phyloP scores from a whole-genome alignment of 1,140 invertebrate species.

The Mizuhopecten yessoensis region DNA sequence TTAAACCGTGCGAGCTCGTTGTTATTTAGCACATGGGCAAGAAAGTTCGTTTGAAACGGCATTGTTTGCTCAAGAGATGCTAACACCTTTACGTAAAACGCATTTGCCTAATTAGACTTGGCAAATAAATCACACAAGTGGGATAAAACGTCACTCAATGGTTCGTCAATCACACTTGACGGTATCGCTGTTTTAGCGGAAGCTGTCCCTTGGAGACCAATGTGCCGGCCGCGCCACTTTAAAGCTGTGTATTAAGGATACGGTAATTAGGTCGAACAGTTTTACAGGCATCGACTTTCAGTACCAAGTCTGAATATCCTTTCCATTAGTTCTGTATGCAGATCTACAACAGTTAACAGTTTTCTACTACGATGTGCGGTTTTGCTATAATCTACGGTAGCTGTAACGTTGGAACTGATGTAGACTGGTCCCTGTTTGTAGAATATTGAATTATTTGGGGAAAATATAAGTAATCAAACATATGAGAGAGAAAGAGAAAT shows the following conservation, averaged over 20 bases:
- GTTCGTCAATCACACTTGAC: background rate
- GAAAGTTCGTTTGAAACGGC: background rate
- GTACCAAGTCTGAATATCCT: background rate
- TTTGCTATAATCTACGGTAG: too few species aligned
- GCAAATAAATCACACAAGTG: background rate
- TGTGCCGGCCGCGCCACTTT: background rate
- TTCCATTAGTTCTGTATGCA: too few species aligned
- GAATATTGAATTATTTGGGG: too few species aligned
- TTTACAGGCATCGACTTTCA: background rate
- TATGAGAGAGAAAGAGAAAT: too few species aligned
- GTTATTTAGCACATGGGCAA: background rate
- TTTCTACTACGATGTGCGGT: too few species aligned
- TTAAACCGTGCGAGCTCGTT: background rate
- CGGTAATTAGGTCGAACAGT: background rate
- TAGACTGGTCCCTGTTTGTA: too few species aligned
- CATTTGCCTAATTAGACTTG: background rate
- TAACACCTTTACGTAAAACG: background rate
- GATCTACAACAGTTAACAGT: too few species aligned
- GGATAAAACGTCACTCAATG: background rate
- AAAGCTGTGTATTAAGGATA: background rate
- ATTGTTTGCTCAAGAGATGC: background rate
- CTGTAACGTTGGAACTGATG: too few species aligned
- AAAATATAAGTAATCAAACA: too few species aligned
- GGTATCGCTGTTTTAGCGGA: background rate
- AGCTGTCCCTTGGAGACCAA: background rate